Conservation (phyloP, 1,140 invertebrate genomes). For the Aphelinus atriplicis region DNA sequence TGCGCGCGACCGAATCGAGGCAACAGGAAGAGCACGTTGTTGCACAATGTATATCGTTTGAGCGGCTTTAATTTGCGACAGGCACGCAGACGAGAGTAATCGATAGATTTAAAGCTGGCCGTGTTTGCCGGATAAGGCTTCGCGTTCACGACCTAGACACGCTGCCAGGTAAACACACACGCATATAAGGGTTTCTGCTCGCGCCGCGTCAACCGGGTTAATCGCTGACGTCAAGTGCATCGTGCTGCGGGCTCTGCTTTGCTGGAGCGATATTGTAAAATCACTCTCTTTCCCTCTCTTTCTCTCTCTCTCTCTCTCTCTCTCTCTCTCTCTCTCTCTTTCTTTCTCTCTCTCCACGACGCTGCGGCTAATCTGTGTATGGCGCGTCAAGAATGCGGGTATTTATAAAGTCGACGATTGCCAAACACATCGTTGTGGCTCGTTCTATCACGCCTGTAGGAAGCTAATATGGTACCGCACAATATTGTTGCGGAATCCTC, state of each 20-base stretch:
- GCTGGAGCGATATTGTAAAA: too few relatives aligned
- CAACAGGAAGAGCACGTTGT: background rate
- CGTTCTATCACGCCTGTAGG: too few relatives aligned
- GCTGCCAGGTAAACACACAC: background rate
- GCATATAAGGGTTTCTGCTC: slow-evolving; percentile 18
- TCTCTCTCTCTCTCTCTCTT: too few relatives aligned
- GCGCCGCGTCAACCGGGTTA: slow-evolving; percentile 18
- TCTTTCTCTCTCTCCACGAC: too few relatives aligned
- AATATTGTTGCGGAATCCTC: too few relatives aligned
- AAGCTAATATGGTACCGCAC: too few relatives aligned
- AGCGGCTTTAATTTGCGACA: background rate
- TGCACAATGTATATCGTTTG: background rate
- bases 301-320: too few relatives aligned
- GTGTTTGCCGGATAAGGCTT: slow-evolving; percentile 24
- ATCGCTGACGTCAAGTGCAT: slow-evolving; percentile 20
- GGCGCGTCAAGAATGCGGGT: background rate
- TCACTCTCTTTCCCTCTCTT: too few relatives aligned
- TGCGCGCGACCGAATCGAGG: background rate
- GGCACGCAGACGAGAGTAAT: background rate
- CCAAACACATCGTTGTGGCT: too few relatives aligned
- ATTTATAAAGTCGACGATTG: slow-evolving; percentile 3
- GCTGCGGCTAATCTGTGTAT: background rate
- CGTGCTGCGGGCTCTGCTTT: background rate
- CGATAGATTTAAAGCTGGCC: slow-evolving; percentile 27
- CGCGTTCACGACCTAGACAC: slow-evolving; percentile 28